Base-by-base conservation (phyloP, 2,797 vertebrate species). In the Neoniphon sammara region DNA sequence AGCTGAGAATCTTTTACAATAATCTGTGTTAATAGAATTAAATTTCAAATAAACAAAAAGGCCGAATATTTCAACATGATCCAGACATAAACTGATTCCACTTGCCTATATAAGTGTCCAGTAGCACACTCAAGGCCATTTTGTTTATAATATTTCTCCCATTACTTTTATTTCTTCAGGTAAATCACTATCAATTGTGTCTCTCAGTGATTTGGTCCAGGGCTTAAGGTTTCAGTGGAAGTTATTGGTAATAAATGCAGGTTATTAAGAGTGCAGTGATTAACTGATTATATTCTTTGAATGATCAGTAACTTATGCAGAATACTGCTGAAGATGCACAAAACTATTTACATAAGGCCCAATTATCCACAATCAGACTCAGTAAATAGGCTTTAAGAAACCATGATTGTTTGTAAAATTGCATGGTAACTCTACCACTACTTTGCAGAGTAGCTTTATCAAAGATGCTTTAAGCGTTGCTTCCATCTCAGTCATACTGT, bases 301-400 rank as follows among this genome's bases (percentile, higher is more conserved):
- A 44, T 50, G 23, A 31, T 56, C 44, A 47, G 36, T 27, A 54
- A 70, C 25, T 20, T 10, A 23, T 31, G 59, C 5, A 42, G 61
- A 74, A 53, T 66, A 70, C 30, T 60, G 23, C 21, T 63, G 23
- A 25, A 66, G 4, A 76, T 74, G 27, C 44, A 71, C 11, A 47
- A 50, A 82, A 68, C 54, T 71, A 76, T 70, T 78, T 80, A 74
- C 66, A 77, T 0, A n/a, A 80, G 42, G 27, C 52, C 58, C 69
- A 68, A 27, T 4, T 55, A 44, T 9, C 39, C 21, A 47, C n/a
- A 0, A 25, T 1, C 25, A 66, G 3, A 56, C 7, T 42, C 6
- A 73, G 57, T 10, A 46, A 30, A 73, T 60, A 74, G 36, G 49
- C 58, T 62, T n/a, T 52, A 36, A 30, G 14, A 75, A 70, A 60